A percentile compares a stretch with the other conserved stretches of the same genome.
Evolutionary conservation across 2,888 invertebrate genomes (phyloP).

Genomic region (Eubasilissa splendida): DNA sequence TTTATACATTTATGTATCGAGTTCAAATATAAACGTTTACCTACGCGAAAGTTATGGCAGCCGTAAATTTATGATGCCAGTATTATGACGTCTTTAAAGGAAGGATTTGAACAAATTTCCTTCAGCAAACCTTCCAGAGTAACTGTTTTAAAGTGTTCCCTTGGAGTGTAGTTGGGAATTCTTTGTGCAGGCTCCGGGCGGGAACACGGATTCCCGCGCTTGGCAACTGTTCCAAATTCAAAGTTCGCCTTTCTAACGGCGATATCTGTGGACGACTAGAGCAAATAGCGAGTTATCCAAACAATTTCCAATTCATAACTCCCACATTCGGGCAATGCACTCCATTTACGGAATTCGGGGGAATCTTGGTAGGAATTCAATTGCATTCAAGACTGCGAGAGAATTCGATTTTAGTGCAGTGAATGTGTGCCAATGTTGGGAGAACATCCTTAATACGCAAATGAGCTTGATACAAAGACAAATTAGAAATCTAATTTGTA

Average conservation of each 20-base stretch:
- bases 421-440: constrained; percentile 13
- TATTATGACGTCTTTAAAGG: not conserved
- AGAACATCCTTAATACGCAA: not conserved
- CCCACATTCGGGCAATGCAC: constrained; percentile 50
- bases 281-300: constrained; percentile 55
- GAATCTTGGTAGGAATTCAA: constrained; percentile 45
- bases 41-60: no score
- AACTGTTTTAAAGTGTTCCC: constrained; percentile 35
- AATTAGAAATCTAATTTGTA: no score
- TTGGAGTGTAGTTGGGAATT: constrained; percentile 33
- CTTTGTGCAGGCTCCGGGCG: constrained; percentile 8
- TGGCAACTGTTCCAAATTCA: constrained; percentile 48
- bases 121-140: constrained; percentile 5
- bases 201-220: constrained; percentile 39
- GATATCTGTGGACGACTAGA: constrained; percentile 53
- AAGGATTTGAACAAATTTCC: constrained; percentile 27
- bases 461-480: not conserved
- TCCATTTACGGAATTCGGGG: constrained; percentile 38
- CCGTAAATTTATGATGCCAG: no score
- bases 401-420: constrained; percentile 20
- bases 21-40: no score
- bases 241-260: constrained; percentile 49
- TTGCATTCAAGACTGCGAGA: constrained; percentile 41
- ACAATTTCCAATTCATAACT: constrained; percentile 57
- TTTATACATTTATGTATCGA: no score